Percentiles rank a stretch among this genome's conserved stretches.
These are phyloP conservation scores for Ypsolopha sequella DNA, from an alignment of 2,888 invertebrate species.

Conservation along the genomic window DNA sequence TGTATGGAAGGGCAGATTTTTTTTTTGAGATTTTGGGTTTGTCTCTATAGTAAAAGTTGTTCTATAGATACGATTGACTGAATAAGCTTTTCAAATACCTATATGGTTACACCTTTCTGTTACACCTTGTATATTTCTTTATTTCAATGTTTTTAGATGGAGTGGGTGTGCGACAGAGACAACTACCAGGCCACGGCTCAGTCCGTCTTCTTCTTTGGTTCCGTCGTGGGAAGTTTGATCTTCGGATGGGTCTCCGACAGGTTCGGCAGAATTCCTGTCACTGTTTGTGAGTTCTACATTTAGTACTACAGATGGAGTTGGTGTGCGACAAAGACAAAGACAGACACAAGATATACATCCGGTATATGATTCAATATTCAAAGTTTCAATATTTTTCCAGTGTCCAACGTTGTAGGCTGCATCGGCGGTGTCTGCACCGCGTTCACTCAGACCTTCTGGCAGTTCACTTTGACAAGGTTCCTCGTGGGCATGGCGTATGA, in stretches of 20 bases:
- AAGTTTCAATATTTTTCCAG: neutral
- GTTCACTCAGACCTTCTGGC: slow-evolving; percentile 26
- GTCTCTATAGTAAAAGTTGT: too few relatives aligned
- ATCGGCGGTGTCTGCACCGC: slow-evolving; percentile 31
- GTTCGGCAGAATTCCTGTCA: slow-evolving; percentile 77
- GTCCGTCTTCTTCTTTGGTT: slow-evolving; percentile 80
- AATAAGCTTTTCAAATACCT: too few relatives aligned
- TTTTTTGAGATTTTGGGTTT: too few relatives aligned
- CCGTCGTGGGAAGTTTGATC: slow-evolving; percentile 78
- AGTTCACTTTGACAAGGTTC: slow-evolving; percentile 37
- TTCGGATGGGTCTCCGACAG: slow-evolving; percentile 82
- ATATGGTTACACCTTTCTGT: too few relatives aligned
- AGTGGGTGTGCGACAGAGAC: slow-evolving; percentile 4
- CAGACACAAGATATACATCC: too few relatives aligned
- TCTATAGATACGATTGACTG: too few relatives aligned
- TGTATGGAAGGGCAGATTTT: too few relatives aligned
- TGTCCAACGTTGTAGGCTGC: slow-evolving; percentile 30
- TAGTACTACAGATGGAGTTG: too few relatives aligned
- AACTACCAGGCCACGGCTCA: slow-evolving; percentile 65
- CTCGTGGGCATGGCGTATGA: slow-evolving; percentile 48
- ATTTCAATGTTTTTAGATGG: neutral
- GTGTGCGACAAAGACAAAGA: too few relatives aligned
- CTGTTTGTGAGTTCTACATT: slow-evolving; percentile 28
- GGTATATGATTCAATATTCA: too few relatives aligned
- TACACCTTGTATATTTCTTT: too few relatives aligned